phyloP scores from a whole-genome alignment of 2,113 vertebrate genomes.

The Marmota flaviventris region DNA sequence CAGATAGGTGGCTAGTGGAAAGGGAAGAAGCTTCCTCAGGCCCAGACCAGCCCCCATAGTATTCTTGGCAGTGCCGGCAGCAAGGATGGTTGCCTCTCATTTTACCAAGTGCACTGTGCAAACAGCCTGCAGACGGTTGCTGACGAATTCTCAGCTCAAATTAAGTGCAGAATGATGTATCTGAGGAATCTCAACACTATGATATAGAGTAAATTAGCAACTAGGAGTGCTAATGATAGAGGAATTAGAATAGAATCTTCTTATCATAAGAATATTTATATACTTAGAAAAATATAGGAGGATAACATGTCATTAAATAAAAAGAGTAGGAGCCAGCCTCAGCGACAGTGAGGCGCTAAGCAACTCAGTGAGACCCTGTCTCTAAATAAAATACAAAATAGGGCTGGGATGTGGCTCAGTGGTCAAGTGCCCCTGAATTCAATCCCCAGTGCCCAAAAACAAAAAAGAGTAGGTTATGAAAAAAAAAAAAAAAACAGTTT shows the following conservation, averaged over 20 bases:
- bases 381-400: no score
- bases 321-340: not conserved
- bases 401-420: no score
- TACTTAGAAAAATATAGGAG: slow-evolving; percentile 2
- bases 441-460: no score
- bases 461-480: not conserved
- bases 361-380: no score
- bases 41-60: not conserved
- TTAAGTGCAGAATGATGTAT: not conserved
- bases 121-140: not conserved
- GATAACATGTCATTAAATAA: not conserved
- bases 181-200: no score
- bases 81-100: no score
- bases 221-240: not conserved
- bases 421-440: no score
- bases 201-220: not conserved
- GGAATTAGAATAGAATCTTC: not conserved
- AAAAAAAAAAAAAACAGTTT: not conserved
- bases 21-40: not conserved
- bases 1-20: not conserved
- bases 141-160: not conserved
- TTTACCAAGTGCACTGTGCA: not conserved
- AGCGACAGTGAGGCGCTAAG: no score
- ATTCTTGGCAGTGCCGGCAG: not conserved
- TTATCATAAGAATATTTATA: not conserved